Conservation (phyloP, 2,888 invertebrate species). For the Trachelus iudaicus region DNA sequence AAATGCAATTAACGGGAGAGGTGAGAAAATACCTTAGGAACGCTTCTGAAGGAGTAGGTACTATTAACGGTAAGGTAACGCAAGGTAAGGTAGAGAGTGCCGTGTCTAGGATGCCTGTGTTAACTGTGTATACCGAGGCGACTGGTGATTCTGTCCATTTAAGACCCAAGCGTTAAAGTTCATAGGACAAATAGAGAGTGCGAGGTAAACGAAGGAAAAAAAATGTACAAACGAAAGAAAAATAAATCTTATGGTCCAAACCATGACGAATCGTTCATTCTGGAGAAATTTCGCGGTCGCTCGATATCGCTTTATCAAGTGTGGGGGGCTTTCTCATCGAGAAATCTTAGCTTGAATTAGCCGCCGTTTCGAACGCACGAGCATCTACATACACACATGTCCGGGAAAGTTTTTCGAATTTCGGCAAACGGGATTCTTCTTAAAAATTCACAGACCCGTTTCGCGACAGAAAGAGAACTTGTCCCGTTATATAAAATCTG, state of each 20-base stretch:
- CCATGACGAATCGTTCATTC: neutral
- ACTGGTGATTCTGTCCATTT: neutral
- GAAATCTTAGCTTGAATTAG: neutral
- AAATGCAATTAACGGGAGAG: constrained; percentile 1
- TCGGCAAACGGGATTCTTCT: neutral
- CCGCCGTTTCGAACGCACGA: neutral
- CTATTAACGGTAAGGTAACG: constrained; percentile 1
- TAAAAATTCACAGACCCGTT: neutral
- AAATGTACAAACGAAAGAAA: neutral
- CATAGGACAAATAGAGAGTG: neutral
- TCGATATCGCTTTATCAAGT: neutral
- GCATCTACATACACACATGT: neutral
- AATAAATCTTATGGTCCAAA: neutral
- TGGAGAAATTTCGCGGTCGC: neutral
- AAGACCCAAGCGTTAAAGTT: neutral
- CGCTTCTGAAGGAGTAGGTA: neutral
- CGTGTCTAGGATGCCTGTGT: neutral
- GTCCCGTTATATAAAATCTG: neutral
- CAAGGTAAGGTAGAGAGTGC: neutral
- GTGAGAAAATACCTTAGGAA: constrained; percentile 8
- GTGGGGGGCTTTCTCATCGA: neutral
- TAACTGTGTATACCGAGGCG: neutral
- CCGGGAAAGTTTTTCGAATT: neutral
- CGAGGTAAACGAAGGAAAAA: neutral
- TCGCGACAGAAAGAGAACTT: neutral